Conservation (phyloP, 2,797 vertebrate genomes). For the Tolypeutes matacus region DNA sequence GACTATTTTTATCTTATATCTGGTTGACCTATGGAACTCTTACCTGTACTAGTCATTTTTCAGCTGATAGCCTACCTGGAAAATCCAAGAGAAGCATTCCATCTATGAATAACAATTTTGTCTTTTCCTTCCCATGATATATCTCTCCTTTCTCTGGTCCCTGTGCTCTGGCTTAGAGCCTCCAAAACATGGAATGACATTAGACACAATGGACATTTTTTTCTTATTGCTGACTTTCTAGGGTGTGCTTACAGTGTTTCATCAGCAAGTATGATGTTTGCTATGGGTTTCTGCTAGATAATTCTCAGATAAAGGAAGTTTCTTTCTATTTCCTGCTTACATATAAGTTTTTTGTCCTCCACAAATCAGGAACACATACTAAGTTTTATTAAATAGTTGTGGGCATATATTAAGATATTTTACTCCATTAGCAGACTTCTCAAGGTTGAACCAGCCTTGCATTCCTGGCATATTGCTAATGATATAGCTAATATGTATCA, state of each 20-base stretch:
- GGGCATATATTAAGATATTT: too few species aligned
- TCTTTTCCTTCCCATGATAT: conserved; percentile 8
- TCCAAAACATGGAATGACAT: not conserved
- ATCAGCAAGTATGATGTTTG: not conserved
- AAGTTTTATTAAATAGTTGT: too few species aligned
- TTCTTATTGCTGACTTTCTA: not conserved
- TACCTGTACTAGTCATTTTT: not conserved
- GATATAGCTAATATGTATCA: not conserved
- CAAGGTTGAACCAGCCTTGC: not conserved
- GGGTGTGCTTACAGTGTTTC: not conserved
- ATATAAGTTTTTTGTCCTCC: not conserved
- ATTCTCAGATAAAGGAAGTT: not conserved
- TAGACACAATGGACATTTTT: not conserved
- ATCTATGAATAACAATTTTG: not conserved
- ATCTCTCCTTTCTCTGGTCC: not conserved
- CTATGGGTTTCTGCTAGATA: not conserved
- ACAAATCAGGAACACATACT: conserved; percentile 3
- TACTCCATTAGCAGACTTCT: not conserved
- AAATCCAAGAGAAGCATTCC: not conserved
- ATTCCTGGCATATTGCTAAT: not conserved
- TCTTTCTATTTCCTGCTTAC: not conserved
- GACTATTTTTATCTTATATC: not conserved
- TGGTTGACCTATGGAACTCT: not conserved
- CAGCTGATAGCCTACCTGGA: not conserved
- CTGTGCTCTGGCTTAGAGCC: not conserved